A percentile compares a stretch with the other conserved stretches of the same genome.
phyloP scores from a whole-genome alignment of 2,113 vertebrate species.

The Rutilus rutilus region DNA sequence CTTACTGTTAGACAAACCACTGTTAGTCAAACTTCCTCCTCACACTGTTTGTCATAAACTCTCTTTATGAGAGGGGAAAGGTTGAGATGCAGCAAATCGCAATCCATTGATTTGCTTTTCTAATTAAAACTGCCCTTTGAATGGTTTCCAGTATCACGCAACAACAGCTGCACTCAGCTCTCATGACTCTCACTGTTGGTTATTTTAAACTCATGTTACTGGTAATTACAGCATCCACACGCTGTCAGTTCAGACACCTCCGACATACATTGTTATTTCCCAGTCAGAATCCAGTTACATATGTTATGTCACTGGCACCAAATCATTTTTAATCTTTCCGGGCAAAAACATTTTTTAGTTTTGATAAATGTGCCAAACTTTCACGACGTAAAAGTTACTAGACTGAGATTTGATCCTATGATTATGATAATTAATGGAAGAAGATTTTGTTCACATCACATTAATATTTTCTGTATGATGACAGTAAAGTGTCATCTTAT shows the following conservation, averaged over 20 bases:
- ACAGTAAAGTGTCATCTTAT: constrained; percentile 14
- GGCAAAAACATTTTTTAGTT: constrained; percentile 18
- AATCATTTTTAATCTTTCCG: constrained; percentile 3
- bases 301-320: background rate
- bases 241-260: background rate
- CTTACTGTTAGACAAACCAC: background rate
- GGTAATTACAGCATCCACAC: constrained; percentile 40
- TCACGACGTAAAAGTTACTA: background rate
- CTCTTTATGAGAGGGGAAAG: constrained; percentile 33
- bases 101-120: constrained; percentile 61
- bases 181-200: constrained; percentile 8
- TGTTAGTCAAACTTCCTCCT: background rate
- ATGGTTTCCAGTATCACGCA: constrained; percentile 44
- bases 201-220: constrained; percentile 53
- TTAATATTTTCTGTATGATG: constrained; percentile 10
- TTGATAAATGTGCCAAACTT: constrained; percentile 63
- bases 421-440: background rate
- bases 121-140: constrained; percentile 48
- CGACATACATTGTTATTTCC: constrained; percentile 19
- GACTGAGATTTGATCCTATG: background rate
- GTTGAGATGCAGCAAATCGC: constrained; percentile 28
- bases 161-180: constrained; percentile 31
- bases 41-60: constrained; percentile 32
- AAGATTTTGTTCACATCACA: background rate
- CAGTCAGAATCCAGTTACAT: constrained; percentile 13